A percentile compares a stretch with the other conserved stretches of the same genome.
phyloP scores from a whole-genome alignment of 2,888 invertebrate genomes.

The Zhuqinia jingwanae region DNA sequence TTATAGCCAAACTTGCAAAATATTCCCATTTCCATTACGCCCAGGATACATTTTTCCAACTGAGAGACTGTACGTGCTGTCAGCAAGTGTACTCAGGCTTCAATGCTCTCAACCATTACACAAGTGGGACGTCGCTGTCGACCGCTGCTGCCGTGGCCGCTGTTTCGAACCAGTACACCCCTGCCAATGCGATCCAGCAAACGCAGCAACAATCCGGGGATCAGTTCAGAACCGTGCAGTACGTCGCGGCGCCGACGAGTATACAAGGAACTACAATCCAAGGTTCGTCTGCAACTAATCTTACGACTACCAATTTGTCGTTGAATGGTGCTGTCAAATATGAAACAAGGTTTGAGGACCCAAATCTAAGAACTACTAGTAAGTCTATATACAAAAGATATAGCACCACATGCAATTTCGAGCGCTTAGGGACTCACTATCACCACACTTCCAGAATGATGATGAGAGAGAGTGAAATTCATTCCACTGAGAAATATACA shows the following conservation, averaged over 20 bases:
- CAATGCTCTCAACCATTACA: conserved; percentile 72
- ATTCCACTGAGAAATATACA: neutral
- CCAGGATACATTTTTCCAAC: conserved; percentile 76
- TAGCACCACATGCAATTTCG: conserved; percentile 65
- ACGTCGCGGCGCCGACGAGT: conserved; percentile 72
- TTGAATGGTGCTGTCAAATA: conserved; percentile 76
- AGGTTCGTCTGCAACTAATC: conserved; percentile 73
- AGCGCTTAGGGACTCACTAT: conserved; percentile 18
- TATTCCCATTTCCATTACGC: conserved; percentile 77
- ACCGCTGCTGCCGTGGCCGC: conserved; percentile 73
- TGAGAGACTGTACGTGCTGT: conserved; percentile 76
- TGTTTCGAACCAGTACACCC: conserved; percentile 71
- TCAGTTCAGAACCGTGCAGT: conserved; percentile 76
- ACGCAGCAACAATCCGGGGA: conserved; percentile 71
- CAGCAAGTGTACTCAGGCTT: conserved; percentile 74
- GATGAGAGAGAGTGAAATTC: conserved; percentile 20
- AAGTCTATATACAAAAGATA: conserved; percentile 60
- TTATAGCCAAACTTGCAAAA: conserved; percentile 75
- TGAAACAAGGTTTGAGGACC: conserved; percentile 76
- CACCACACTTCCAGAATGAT: conserved; percentile 1
- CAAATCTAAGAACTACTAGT: conserved; percentile 72
- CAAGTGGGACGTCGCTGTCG: conserved; percentile 62
- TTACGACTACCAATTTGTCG: conserved; percentile 75
- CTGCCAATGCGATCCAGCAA: conserved; percentile 67
- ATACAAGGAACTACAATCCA: conserved; percentile 75